Conservation (phyloP, 2,113 vertebrate species). For the Xenotilapia flavipinnis region DNA sequence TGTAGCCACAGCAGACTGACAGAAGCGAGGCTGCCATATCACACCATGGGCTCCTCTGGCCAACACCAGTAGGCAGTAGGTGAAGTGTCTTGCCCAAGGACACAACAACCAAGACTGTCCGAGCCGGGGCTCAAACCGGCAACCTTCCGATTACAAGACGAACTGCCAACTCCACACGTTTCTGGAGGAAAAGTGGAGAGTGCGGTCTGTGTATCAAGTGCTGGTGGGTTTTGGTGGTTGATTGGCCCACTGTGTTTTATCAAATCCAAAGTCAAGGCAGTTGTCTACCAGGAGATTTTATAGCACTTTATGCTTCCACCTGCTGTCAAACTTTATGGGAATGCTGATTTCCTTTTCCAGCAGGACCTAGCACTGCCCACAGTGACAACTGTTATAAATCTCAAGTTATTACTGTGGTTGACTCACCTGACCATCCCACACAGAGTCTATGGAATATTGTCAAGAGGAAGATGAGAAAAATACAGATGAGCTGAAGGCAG, state of each 20-base stretch:
- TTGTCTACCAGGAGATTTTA: not conserved
- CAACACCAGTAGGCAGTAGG: not conserved
- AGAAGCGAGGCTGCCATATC: not conserved
- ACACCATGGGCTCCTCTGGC: not conserved
- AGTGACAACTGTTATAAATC: not conserved
- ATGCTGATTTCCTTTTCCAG: not conserved
- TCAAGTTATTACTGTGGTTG: not conserved
- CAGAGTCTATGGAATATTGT: not conserved
- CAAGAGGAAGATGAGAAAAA: not conserved
- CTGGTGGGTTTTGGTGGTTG: not conserved
- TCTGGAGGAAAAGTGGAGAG: not conserved
- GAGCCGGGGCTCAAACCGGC: accelerated
- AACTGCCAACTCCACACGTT: not conserved
- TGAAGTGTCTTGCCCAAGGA: not conserved
- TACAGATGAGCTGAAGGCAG: not conserved
- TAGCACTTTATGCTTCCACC: not conserved
- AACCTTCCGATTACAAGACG: not conserved
- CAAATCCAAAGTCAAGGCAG: not conserved
- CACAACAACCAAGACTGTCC: not conserved
- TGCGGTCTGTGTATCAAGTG: not conserved
- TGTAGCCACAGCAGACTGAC: not conserved
- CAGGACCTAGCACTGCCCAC: not conserved
- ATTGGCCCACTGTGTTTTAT: not conserved
- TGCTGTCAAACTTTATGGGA: not conserved
- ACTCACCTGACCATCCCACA: not conserved